phyloP scores from a whole-genome alignment of 2,888 invertebrate genomes.

The Agriotes lineatus region DNA sequence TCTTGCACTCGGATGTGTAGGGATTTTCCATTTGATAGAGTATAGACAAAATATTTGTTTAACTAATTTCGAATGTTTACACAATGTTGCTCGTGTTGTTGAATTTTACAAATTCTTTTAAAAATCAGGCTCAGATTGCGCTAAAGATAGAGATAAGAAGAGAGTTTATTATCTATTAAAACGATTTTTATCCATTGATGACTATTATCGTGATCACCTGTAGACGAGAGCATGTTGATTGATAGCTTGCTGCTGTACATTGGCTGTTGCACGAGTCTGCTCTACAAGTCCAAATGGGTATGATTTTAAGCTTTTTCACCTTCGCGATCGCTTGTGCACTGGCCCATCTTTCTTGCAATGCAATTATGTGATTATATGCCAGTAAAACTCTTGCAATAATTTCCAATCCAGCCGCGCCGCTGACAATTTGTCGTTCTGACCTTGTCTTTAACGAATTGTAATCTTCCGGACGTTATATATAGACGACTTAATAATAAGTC shows the following conservation, averaged over 20 bases:
- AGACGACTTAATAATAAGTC: conserved; percentile 6
- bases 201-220: background rate
- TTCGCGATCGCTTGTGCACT: background rate
- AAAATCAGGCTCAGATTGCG: too few relatives aligned
- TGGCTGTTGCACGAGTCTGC: background rate
- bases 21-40: too few relatives aligned
- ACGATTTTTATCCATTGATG: too few relatives aligned
- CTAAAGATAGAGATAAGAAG: too few relatives aligned
- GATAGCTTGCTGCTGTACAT: conserved; percentile 5
- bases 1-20: too few relatives aligned
- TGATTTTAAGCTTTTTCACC: background rate
- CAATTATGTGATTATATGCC: conserved; percentile 7
- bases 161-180: too few relatives aligned
- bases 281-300: background rate
- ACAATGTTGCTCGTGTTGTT: too few relatives aligned
- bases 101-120: too few relatives aligned
- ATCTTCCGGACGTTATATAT: conserved; percentile 22
- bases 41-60: too few relatives aligned
- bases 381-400: conserved; percentile 28
- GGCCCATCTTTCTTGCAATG: background rate
- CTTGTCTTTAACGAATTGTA: conserved; percentile 12
- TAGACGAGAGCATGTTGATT: background rate
- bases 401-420: conserved; percentile 23
- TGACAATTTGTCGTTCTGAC: conserved; percentile 9
- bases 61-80: too few relatives aligned